Base-by-base conservation (phyloP, 2,113 vertebrate genomes). In the Notothenia rossii region DNA sequence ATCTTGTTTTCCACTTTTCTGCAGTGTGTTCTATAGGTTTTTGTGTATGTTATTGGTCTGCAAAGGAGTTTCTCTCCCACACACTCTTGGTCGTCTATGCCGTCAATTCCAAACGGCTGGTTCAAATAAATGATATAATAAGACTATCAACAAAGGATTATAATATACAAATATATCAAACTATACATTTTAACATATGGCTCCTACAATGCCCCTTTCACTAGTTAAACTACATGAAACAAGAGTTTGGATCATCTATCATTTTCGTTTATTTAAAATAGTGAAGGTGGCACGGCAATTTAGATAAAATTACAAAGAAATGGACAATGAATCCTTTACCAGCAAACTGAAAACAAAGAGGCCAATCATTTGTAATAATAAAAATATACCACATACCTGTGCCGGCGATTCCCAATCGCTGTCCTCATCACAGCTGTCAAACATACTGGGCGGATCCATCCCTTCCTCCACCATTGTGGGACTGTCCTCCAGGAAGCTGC, bases 391-490 rank as follows among this genome's bases (percentile, higher is more conserved):
- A 87, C 83, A 64, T 78, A 93, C 91, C 56, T 89, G 85, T 87
- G 55, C 1, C 13, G 55, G 8, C 0, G 55, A 60, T 87, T 93
- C 96, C 0, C 84, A 91, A 25, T 97, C 97, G 0, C 98, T 98
- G 1, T 98, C 97, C 0, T 98, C 97, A 54, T 98, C 98, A 0
- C 95, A 93, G 72, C 98, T 95, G 82, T 98, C 96, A 49, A 98
- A 97, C 48, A 98, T 95, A 0, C 95, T 95, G 0, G 95, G 91
- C 0, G 96, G 94, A 83, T 98, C 96, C 95, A 97, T 95, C 77
- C 97, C 97, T 7, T 96, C 96, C 90, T 98, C 97, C 63, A 98
- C 96, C 96, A 99, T 91, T 0, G 97, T 99, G 50, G 97, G 98
- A 77, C 98, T 98, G 58, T 99, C 98, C 87, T 98, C 97, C 0